Conservation (phyloP, 2,113 vertebrate species). For the Grallaria varia region DNA sequence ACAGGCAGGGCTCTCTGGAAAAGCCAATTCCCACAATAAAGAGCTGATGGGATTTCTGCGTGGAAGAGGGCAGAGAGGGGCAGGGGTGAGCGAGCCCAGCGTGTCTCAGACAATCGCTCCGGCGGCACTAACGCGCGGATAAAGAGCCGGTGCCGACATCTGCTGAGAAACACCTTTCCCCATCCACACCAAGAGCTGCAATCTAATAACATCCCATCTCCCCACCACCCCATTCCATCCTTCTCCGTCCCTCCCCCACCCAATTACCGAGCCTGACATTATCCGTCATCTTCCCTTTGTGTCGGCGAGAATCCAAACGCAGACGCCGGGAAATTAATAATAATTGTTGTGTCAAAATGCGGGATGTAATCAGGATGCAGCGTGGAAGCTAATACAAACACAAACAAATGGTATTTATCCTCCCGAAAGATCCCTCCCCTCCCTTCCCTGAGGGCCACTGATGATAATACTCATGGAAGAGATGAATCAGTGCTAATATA, state of each 20-base stretch:
- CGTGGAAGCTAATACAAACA: constrained; percentile 75
- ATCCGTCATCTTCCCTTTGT: constrained; percentile 72
- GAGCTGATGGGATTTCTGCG: background rate
- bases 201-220: constrained; percentile 65
- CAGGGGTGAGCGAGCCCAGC: background rate
- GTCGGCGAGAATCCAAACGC: constrained; percentile 66
- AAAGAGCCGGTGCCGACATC: background rate
- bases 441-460: constrained; percentile 34
- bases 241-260: constrained; percentile 50
- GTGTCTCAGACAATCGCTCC: background rate
- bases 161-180: constrained; percentile 48
- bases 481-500: constrained; percentile 72
- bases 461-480: constrained; percentile 62
- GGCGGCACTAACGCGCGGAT: background rate
- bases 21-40: background rate
- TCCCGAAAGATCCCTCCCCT: constrained; percentile 62
- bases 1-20: background rate
- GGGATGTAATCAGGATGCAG: constrained; percentile 75
- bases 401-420: constrained; percentile 80
- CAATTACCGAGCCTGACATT: constrained; percentile 71
- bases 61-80: background rate
- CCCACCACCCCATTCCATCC: background rate
- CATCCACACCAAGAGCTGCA: background rate
- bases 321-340: constrained; percentile 77
- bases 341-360: constrained; percentile 73